These are phyloP conservation scores for Onychomys arenicola DNA, from an alignment of 2,797 vertebrate species.

Conservation along the genomic window DNA sequence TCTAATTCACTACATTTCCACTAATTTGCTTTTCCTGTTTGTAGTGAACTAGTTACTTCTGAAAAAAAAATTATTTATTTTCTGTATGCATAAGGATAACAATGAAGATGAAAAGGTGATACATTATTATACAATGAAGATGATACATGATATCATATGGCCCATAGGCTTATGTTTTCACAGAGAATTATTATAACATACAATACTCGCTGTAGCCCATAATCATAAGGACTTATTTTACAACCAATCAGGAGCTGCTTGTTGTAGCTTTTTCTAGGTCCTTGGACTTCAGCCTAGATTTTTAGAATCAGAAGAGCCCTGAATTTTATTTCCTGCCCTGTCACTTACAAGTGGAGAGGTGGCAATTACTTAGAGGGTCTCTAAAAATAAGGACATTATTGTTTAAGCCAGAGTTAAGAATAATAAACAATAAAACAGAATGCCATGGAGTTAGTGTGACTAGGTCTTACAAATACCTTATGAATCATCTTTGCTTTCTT, in stretches of 20 bases:
- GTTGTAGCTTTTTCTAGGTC: not conserved
- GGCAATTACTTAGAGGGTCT: not conserved
- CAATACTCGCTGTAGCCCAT: not conserved
- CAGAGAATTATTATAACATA: not conserved
- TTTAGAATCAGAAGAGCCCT: not conserved
- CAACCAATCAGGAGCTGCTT: not conserved
- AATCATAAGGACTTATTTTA: not conserved
- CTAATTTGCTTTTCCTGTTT: not conserved
- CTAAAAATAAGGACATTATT: not conserved
- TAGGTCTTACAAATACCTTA: not conserved
- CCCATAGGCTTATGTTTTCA: not conserved
- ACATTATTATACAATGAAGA: too few relatives aligned
- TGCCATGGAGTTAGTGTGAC: not conserved
- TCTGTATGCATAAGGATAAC: not conserved
- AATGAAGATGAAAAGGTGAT: not conserved
- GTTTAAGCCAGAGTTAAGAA: conserved; percentile 1
- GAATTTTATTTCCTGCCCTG: not conserved
- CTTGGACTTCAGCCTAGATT: not conserved
- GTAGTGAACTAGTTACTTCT: not conserved
- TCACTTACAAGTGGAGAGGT: not conserved
- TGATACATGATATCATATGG: not conserved
- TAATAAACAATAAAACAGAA: not conserved
- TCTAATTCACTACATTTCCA: not conserved
- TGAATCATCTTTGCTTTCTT: not conserved
- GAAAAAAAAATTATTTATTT: conserved; percentile 1